Base-by-base conservation (phyloP, 2,797 vertebrate species). In the Eleutherodactylus coqui region DNA sequence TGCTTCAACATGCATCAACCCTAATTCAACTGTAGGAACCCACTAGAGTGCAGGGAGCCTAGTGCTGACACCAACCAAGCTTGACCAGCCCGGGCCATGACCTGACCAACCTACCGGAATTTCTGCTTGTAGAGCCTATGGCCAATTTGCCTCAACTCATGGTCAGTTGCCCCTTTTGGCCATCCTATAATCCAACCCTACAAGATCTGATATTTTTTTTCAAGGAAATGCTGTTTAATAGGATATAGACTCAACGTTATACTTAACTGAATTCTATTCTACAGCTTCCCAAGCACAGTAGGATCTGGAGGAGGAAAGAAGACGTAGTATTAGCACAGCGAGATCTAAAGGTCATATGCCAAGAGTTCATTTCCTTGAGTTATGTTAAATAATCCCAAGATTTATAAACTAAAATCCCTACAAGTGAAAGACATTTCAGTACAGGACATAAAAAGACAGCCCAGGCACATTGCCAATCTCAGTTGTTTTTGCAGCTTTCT, bases 281-380 rank as follows among this genome's bases (percentile, higher is more conserved):
- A 77, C 11, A 53, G 34, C 47, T 77, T 36, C 29, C 49, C 45
- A 36, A 36, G 47, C 49, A 51, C 75, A 34, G 32, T 34, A 77
- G 49, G 75, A 55, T 77, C 16, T 53, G 75, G 16, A 51, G 75
- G 16, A 51, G 32, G 47, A 77, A 55, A 36, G 32, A 53, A 34
- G 29, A 53, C 6, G 41, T 45, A 14, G 38, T 73, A 73, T 73
- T 73, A 73, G 21, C 41, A 43, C 70, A 45, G 70, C 38, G n/a
- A 27, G 70, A 73, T 45, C 11, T 73, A 73, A 55, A 77, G 75
- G 47, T 77, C 47, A 77, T 34, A 36, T 36, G 75, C 27, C 75
- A 77, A 51, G 49, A 77, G 47, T 77, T 51, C 47, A 77, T 77
- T 77, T 77, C 75, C 47, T 51, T 55, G 49, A 77, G 49, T 34